Conservation (phyloP, 53 echinoderm and acorn worm genomes). For the Hippasteria phrygiana region DNA sequence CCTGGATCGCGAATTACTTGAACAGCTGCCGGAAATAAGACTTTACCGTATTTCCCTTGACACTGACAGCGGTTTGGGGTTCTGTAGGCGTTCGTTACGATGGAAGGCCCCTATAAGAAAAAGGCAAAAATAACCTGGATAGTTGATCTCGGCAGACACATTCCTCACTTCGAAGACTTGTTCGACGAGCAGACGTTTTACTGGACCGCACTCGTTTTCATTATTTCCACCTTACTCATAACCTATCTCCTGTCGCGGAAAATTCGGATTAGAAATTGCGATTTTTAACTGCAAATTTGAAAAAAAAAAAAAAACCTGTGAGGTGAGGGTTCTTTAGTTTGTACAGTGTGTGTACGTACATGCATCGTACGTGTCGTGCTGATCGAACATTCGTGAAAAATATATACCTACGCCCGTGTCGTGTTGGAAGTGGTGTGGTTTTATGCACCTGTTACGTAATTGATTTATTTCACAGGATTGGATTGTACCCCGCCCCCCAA, state of each 20-base stretch:
- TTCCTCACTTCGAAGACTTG: slow-evolving; percentile 87
- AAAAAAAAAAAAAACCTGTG: not conserved
- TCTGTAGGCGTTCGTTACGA: not conserved
- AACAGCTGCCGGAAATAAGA: no score
- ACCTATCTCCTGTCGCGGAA: slow-evolving; percentile 84
- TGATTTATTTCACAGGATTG: slow-evolving; percentile 4
- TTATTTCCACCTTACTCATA: slow-evolving; percentile 78
- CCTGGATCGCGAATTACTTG: no score
- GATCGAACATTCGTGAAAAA: no score
- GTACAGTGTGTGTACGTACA: not conserved
- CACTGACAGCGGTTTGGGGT: no score
- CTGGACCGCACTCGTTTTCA: slow-evolving; percentile 88
- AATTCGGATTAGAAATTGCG: slow-evolving; percentile 63
- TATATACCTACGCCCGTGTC: not conserved
- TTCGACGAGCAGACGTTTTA: slow-evolving; percentile 96
- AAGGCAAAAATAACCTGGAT: slow-evolving; percentile 56
- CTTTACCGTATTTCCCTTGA: no score
- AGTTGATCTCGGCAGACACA: slow-evolving; percentile 47
- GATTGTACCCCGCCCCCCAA: no score
- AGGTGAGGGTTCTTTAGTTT: not conserved
- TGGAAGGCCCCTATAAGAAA: not conserved
- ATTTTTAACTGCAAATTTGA: not conserved
- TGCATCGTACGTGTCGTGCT: no score
- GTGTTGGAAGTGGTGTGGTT: not conserved
- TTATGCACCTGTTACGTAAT: slow-evolving; percentile 47